phyloP scores from a whole-genome alignment of 2,888 invertebrate genomes.

The Alentia gelatinosa region DNA sequence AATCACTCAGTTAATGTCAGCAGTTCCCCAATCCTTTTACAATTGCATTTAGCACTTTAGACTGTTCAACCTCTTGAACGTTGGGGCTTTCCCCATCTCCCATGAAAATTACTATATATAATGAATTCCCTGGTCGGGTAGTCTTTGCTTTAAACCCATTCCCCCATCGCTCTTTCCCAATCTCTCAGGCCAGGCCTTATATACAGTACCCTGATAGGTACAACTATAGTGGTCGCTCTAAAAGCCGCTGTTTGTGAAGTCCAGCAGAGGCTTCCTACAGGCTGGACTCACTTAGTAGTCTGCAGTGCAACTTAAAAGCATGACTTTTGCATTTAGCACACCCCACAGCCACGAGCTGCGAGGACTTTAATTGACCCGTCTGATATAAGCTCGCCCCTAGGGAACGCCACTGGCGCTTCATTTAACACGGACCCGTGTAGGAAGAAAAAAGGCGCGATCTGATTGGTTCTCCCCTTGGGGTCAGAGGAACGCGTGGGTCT shows the following conservation, averaged over 20 bases:
- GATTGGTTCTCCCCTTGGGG: neutral
- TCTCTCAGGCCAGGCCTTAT: no score
- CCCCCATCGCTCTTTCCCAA: no score
- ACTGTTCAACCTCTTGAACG: neutral
- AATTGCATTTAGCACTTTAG: neutral
- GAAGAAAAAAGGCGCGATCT: neutral
- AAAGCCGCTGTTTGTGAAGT: neutral
- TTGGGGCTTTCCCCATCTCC: neutral
- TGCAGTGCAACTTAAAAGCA: conserved; percentile 10
- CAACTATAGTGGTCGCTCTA: neutral
- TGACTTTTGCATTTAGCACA: conserved; percentile 16
- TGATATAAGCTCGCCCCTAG: neutral
- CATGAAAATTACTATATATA: neutral
- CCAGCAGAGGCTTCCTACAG: neutral
- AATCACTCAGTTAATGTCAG: neutral
- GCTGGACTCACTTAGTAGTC: neutral
- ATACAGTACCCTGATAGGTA: no score
- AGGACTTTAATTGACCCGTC: neutral
- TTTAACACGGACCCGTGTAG: neutral
- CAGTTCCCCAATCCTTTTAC: neutral
- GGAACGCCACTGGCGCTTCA: neutral
- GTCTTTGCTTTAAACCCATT: neutral
- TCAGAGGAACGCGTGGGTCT: neutral
- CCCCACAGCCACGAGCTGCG: neutral
- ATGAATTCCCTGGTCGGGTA: neutral